Conservation (phyloP, 2,888 invertebrate species). For the Thereva nobilitata region DNA sequence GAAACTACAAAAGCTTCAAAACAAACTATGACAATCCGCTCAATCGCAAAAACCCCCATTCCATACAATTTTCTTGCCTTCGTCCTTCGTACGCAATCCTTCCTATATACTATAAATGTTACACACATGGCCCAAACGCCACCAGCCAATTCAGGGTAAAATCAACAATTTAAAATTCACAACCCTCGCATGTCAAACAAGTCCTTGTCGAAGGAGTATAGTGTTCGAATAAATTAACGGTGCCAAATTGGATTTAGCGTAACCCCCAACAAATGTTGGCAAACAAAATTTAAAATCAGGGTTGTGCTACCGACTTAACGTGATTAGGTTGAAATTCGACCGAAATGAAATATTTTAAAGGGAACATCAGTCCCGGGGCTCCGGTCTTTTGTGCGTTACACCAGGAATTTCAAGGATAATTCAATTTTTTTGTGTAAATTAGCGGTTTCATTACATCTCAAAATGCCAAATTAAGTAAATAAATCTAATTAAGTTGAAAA, state of each 20-base stretch:
- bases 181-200: too few relatives aligned
- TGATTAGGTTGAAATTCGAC: neutral
- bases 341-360: too few relatives aligned
- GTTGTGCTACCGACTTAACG: neutral
- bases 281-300: slow-evolving; percentile 12
- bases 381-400: neutral
- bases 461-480: slow-evolving; percentile 2
- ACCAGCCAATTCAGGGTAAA: too few relatives aligned
- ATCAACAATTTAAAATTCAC: too few relatives aligned
- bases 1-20: too few relatives aligned
- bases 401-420: neutral
- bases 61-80: too few relatives aligned
- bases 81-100: too few relatives aligned
- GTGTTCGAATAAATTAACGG: neutral
- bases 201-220: too few relatives aligned
- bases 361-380: neutral
- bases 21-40: too few relatives aligned
- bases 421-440: neutral
- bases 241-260: slow-evolving; percentile 2
- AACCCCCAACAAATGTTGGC: slow-evolving; percentile 9
- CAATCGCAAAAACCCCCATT: too few relatives aligned
- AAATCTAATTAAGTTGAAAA: neutral
- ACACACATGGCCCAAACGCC: too few relatives aligned
- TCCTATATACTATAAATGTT: too few relatives aligned
- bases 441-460: slow-evolving; percentile 9